Evolutionary conservation across 2,888 invertebrate species (phyloP).

Genomic region (Crematogaster levior): DNA sequence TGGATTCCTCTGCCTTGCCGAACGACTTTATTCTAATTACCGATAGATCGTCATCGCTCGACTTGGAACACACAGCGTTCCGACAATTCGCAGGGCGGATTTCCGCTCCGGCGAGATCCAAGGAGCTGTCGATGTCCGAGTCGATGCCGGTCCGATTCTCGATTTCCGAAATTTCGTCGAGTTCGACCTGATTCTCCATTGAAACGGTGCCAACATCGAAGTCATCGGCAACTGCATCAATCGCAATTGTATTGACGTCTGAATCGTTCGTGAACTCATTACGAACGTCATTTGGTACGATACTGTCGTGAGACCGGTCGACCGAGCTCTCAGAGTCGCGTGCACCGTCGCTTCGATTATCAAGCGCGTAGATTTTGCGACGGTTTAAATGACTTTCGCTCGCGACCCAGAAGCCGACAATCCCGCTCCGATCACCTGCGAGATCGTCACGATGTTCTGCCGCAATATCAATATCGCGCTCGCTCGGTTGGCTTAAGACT

Average conservation of each 20-base stretch:
- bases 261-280: constrained; percentile 25
- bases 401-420: background rate
- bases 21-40: constrained; percentile 29
- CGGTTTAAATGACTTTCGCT: constrained; percentile 20
- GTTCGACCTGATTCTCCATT: background rate
- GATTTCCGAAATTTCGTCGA: constrained; percentile 19
- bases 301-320: background rate
- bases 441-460: background rate
- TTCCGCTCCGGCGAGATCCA: background rate
- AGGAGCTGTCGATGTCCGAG: constrained; percentile 8
- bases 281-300: constrained; percentile 7
- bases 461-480: constrained; percentile 14
- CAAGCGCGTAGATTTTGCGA: constrained; percentile 5
- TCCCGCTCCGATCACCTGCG: constrained; percentile 4
- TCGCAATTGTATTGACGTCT: constrained; percentile 12
- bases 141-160: constrained; percentile 28
- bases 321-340: background rate
- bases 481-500: background rate
- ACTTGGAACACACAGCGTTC: background rate
- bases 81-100: background rate
- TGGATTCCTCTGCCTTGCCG: background rate
- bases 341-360: constrained; percentile 5
- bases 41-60: constrained; percentile 6
- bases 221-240: constrained; percentile 24
- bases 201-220: background rate